phyloP scores from a whole-genome alignment of 2,888 invertebrate genomes.

The Siphlonurus alternatus region DNA sequence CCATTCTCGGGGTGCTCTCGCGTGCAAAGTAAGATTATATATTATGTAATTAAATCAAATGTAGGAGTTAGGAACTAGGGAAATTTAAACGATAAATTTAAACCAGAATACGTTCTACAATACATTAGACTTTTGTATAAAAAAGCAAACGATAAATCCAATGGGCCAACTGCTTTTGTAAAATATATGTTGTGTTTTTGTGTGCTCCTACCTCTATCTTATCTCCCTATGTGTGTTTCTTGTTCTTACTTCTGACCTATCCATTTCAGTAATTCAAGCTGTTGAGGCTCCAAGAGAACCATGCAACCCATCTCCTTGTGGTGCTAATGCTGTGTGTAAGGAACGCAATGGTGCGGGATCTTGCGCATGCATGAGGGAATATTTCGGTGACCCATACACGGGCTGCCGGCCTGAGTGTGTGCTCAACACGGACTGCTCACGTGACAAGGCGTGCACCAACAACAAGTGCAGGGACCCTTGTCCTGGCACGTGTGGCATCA shows the following conservation, averaged over 20 bases:
- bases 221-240: too few species aligned
- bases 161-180: too few species aligned
- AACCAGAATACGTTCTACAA: too few species aligned
- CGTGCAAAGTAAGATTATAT: constrained; percentile 17
- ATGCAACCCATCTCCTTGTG: constrained; percentile 54
- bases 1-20: constrained; percentile 58
- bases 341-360: constrained; percentile 43
- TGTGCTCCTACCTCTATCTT: too few species aligned
- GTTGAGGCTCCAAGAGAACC: constrained; percentile 44
- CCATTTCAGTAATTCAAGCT: constrained; percentile 22
- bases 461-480: constrained; percentile 76
- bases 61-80: too few species aligned
- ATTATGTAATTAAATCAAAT: too few species aligned
- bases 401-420: constrained; percentile 76
- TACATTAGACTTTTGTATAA: too few species aligned
- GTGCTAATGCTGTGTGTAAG: constrained; percentile 52
- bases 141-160: neutral
- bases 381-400: constrained; percentile 57
- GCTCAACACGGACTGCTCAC: constrained; percentile 66
- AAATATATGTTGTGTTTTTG: too few species aligned
- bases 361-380: constrained; percentile 58
- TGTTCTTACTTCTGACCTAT: too few species aligned
- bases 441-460: constrained; percentile 58
- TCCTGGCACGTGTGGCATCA: constrained; percentile 63
- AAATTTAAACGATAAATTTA: too few species aligned